These are phyloP conservation scores for Parnassius mnemosyne DNA, from an alignment of 2,888 invertebrate species.

Conservation along the genomic window DNA sequence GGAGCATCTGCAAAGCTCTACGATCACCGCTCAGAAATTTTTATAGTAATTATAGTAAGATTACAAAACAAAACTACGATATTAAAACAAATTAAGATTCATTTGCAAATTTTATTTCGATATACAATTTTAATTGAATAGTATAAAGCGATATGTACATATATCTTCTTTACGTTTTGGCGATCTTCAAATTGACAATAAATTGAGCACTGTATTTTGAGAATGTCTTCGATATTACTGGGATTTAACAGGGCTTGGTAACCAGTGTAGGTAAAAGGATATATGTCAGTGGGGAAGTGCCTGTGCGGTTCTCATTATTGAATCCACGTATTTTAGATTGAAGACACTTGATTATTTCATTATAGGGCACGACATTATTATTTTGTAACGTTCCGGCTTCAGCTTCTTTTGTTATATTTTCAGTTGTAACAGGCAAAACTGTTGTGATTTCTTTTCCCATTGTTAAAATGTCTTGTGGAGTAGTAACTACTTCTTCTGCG, in stretches of 20 bases:
- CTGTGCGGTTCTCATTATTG: conserved; percentile 32
- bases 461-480: conserved; percentile 7
- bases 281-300: conserved; percentile 59
- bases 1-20: too few relatives aligned
- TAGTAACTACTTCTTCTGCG: conserved; percentile 21
- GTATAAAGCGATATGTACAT: too few relatives aligned
- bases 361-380: conserved; percentile 44
- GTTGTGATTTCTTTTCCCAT: conserved; percentile 26
- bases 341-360: conserved; percentile 60
- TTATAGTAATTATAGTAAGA: too few relatives aligned
- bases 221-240: neutral
- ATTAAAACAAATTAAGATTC: conserved; percentile 13
- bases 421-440: conserved; percentile 15
- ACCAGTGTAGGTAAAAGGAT: conserved; percentile 54
- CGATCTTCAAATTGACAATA: neutral
- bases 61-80: too few relatives aligned
- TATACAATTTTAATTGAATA: neutral
- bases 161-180: too few relatives aligned
- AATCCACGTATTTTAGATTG: conserved; percentile 47
- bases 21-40: too few relatives aligned
- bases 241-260: conserved; percentile 38
- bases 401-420: conserved; percentile 8
- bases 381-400: conserved; percentile 24
- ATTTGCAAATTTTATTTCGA: conserved; percentile 20
- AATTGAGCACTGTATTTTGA: neutral